Percentiles rank a stretch among this genome's conserved stretches.
These are phyloP conservation scores for Mobula hypostoma DNA, from an alignment of 2,113 vertebrate species.

Conservation along the genomic window DNA sequence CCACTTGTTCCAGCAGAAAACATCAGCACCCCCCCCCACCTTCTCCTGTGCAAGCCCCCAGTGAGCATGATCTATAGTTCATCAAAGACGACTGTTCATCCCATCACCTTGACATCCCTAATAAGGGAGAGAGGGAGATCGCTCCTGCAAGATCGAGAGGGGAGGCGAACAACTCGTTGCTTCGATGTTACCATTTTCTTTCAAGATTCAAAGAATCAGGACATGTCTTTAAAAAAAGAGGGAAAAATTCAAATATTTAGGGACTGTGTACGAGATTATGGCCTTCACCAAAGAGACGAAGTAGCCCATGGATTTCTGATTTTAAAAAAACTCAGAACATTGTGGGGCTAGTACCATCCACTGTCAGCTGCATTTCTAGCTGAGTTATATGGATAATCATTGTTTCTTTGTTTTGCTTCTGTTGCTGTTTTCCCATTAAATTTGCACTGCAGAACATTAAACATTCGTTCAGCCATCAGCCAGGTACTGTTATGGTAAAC, in stretches of 20 bases:
- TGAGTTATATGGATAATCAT: background rate
- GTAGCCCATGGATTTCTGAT: background rate
- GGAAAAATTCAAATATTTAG: background rate
- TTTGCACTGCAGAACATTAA: background rate
- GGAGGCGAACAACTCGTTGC: too few species aligned
- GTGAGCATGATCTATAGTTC: too few species aligned
- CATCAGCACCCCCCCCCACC: too few species aligned
- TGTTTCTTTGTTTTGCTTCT: background rate
- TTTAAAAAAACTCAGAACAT: background rate
- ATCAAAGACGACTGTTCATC: too few species aligned
- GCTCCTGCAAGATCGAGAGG: too few species aligned
- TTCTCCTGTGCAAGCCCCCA: too few species aligned
- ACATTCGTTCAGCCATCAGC: background rate
- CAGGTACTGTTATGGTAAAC: background rate
- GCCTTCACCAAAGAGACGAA: too few species aligned
- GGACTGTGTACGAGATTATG: background rate
- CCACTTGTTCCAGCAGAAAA: too few species aligned
- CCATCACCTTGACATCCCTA: too few species aligned
- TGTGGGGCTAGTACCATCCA: background rate
- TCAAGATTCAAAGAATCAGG: background rate
- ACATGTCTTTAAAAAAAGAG: background rate
- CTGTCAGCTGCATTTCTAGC: background rate
- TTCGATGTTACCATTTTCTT: too few species aligned
- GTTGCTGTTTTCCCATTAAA: background rate
- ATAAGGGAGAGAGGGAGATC: too few species aligned